Percentiles rank a stretch among this genome's conserved stretches.
phyloP scores from a whole-genome alignment of 1,140 invertebrate genomes.

The Drosophila seguyi region DNA sequence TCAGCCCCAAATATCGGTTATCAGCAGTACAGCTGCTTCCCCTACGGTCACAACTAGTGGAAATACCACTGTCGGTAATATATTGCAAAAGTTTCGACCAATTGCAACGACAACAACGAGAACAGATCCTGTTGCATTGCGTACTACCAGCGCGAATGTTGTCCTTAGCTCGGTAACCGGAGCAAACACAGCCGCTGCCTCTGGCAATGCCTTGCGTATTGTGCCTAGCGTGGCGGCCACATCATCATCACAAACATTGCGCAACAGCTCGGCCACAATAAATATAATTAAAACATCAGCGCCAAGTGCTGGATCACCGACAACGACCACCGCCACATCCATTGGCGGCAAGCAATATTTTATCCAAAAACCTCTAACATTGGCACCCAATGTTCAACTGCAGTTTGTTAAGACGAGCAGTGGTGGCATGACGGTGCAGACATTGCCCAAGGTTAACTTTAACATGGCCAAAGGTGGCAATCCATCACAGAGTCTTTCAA shows the following conservation, averaged over 20 bases:
- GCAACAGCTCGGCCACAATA: slow-evolving; percentile 39
- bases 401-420: slow-evolving; percentile 82
- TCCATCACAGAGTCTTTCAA: slow-evolving; percentile 30
- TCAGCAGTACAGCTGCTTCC: slow-evolving; percentile 58
- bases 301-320: slow-evolving; percentile 31
- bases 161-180: slow-evolving; percentile 47
- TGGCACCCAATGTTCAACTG: slow-evolving; percentile 77
- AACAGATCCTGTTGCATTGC: slow-evolving; percentile 38
- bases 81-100: slow-evolving; percentile 70
- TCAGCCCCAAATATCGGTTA: slow-evolving; percentile 66
- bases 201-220: slow-evolving; percentile 52
- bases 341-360: slow-evolving; percentile 81
- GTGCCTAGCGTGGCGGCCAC: slow-evolving; percentile 44
- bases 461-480: slow-evolving; percentile 69
- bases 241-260: slow-evolving; percentile 55
- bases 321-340: slow-evolving; percentile 42
- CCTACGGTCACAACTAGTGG: neutral
- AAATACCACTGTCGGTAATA: slow-evolving; percentile 6
- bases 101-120: slow-evolving; percentile 14
- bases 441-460: slow-evolving; percentile 79
- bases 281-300: slow-evolving; percentile 60
- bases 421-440: slow-evolving; percentile 78
- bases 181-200: slow-evolving; percentile 2
- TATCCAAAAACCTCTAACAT: slow-evolving; percentile 78
- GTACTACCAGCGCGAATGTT: slow-evolving; percentile 55